Evolutionary conservation across 2,797 vertebrate genomes (phyloP), one percentile per base, ranked within the genome.

Genomic region (Fundulus diaphanus): DNA sequence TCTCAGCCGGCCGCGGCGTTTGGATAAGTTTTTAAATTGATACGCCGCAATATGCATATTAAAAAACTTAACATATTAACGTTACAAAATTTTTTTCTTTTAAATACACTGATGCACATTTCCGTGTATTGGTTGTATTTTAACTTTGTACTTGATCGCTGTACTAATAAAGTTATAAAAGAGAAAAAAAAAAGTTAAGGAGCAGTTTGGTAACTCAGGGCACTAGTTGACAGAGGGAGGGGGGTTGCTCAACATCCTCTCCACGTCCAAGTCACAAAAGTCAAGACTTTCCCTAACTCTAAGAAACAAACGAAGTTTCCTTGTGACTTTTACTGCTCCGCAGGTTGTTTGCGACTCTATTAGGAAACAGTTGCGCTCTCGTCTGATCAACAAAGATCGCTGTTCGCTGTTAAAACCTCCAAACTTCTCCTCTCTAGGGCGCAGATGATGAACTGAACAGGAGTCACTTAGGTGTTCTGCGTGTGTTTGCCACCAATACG

Each of bases 211-310:
- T 18, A n/a, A 79, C 15, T 13, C 9, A 42, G 22, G 24, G 29
- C n/a, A 63, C 69, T 78, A 77, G 66, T 73, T 76, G 74, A 68
- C 72, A 59, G 61, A 37, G 76, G 51, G n/a, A n/a, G n/a, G 5
- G 13, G 8, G 37, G 42, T 54, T 73, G 78, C 69, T 79, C 84
- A 69, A 65, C 48, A 66, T 76, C 7, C 70, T 44, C 70, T 40
- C 27, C 27, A 31, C 8, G 70, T 29, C 37, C 63, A 66, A 44
- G 6, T n/a, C n/a, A n/a, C n/a, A n/a, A n/a, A n/a, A n/a, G n/a
- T n/a, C n/a, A n/a, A n/a, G n/a, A n/a, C n/a, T 44, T 27, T 66
- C 40, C 37, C 37, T 5, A 42, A 42, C 37, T 66, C 18, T 27
- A 44, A 16, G 1, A 27, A 42, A 44, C 40, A 27, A 42, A 44